Percentiles rank a stretch among this genome's conserved stretches.
Evolutionary conservation across 2,113 vertebrate genomes (phyloP).

Genomic region (Puffinus mauretanicus): DNA sequence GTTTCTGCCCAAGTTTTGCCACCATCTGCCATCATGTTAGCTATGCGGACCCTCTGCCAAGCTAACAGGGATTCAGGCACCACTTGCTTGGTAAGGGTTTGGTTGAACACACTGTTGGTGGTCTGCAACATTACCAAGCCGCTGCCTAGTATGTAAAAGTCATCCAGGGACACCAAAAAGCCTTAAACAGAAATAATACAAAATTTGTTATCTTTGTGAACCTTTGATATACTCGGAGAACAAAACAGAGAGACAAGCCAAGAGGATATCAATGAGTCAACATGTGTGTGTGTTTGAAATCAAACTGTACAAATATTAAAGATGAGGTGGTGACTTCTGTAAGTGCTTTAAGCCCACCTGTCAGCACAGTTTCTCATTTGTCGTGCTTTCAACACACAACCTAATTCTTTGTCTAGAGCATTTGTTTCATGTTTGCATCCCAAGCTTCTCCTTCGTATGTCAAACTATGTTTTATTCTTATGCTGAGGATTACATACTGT

Average conservation of each 20-base stretch:
- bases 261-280: neutral
- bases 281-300: neutral
- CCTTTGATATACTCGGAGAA: neutral
- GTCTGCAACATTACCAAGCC: conserved; percentile 90
- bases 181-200: conserved; percentile 71
- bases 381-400: neutral
- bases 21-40: conserved; percentile 82
- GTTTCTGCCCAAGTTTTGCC: conserved; percentile 84
- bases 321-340: neutral
- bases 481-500: neutral
- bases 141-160: conserved; percentile 90
- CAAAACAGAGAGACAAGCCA: neutral
- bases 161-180: conserved; percentile 88
- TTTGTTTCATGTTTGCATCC: neutral
- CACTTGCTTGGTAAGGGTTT: conserved; percentile 74
- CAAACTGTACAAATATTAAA: neutral
- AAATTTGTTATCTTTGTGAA: neutral
- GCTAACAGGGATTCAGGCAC: conserved; percentile 82
- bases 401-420: neutral
- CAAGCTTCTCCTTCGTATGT: neutral
- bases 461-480: neutral
- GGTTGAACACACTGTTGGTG: conserved; percentile 86
- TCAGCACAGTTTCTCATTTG: neutral
- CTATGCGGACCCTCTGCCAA: conserved; percentile 91
- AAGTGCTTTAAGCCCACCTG: neutral